These are phyloP conservation scores for Porites evermanni DNA, from an alignment of 92 coral and sea anemone genomes.

Conservation along the genomic window DNA sequence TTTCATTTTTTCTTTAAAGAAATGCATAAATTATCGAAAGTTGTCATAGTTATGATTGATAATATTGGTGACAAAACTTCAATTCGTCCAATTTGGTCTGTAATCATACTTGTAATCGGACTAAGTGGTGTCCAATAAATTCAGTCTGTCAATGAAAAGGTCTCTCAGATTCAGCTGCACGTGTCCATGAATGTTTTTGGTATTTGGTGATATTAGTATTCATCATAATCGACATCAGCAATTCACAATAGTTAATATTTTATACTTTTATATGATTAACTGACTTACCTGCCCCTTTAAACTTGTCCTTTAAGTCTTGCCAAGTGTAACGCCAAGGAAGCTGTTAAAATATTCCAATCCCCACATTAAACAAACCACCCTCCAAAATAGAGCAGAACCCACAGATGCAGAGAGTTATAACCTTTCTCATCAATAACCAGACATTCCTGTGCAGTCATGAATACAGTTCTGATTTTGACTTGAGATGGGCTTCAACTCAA, in stretches of 20 bases:
- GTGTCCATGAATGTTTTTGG: no score
- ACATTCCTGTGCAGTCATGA: background rate
- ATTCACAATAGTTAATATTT: background rate
- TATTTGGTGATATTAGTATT: no score
- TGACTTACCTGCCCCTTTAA: slow-evolving; percentile 88
- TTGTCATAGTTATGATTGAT: no score
- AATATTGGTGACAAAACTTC: no score
- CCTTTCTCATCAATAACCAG: background rate
- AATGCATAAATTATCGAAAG: no score
- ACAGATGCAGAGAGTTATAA: background rate
- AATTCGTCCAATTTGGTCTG: no score
- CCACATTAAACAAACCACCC: background rate
- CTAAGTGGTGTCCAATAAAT: no score
- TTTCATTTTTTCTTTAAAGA: no score
- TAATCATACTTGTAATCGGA: no score
- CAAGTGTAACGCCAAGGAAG: slow-evolving; percentile 98
- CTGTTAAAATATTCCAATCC: slow-evolving; percentile 39
- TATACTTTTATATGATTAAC: background rate
- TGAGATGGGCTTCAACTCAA: background rate
- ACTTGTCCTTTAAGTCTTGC: slow-evolving; percentile 98
- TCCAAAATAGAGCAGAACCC: background rate
- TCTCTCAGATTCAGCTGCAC: no score
- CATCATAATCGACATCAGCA: background rate
- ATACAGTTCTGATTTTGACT: background rate
- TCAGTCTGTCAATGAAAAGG: no score